Percentiles rank a stretch among this genome's conserved stretches.
These are phyloP conservation scores for Caenorhabditis sp. DNA, from an alignment of 2,888 invertebrate genomes.

Conservation along the genomic window DNA sequence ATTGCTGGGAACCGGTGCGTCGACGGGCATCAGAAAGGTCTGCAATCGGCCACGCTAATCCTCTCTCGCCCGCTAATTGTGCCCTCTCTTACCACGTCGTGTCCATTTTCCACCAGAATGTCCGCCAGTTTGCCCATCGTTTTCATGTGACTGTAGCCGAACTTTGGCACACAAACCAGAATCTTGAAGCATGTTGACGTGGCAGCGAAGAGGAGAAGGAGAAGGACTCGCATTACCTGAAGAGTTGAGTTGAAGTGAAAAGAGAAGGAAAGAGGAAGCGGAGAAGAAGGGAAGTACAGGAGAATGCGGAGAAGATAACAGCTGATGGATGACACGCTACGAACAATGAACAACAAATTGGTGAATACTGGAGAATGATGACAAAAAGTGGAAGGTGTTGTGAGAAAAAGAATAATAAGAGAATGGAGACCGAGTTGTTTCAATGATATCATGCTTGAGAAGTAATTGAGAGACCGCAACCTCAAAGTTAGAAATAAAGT, in stretches of 20 bases:
- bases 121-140: constrained; percentile 58
- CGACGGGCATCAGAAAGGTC: constrained; percentile 51
- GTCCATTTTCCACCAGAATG: constrained; percentile 58
- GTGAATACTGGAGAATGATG: not conserved
- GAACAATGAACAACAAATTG: not conserved
- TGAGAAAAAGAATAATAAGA: no score
- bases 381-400: no score
- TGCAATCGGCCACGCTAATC: constrained; percentile 36
- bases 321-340: not conserved
- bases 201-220: constrained; percentile 6
- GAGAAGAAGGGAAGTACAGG: not conserved
- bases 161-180: constrained; percentile 51
- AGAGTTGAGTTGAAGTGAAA: not conserved
- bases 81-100: constrained; percentile 60
- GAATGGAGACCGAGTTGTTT: no score
- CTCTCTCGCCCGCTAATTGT: not conserved
- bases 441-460: no score
- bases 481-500: not conserved
- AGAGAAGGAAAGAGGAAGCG: not conserved
- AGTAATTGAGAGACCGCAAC: no score
- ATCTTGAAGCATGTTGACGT: constrained; percentile 47
- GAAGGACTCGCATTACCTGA: constrained; percentile 28
- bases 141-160: constrained; percentile 60
- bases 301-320: not conserved
- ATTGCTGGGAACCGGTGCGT: constrained; percentile 29